Evolutionary conservation across 1,140 invertebrate genomes (phyloP).

Genomic region (Eulimnadia texana): DNA sequence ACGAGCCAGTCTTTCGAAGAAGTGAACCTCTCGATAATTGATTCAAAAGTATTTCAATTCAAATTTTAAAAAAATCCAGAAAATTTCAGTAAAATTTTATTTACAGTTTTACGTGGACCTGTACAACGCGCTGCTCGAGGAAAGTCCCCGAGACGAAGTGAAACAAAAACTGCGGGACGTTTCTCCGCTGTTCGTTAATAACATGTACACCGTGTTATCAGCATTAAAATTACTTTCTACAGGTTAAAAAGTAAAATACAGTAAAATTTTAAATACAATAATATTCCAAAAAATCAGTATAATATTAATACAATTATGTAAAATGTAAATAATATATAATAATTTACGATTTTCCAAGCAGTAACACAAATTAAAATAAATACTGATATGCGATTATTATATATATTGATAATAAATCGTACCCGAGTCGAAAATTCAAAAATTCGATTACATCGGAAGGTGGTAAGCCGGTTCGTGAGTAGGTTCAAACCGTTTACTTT

Average conservation of each 20-base stretch:
- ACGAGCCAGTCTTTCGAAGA: constrained; percentile 9
- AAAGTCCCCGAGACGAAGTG: neutral
- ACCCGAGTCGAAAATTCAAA: too few relatives aligned
- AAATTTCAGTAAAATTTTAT: neutral
- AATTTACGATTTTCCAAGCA: too few relatives aligned
- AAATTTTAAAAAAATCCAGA: neutral
- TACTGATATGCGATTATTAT: too few relatives aligned
- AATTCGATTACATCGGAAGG: too few relatives aligned
- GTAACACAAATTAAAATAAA: too few relatives aligned
- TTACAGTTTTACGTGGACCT: constrained; percentile 11
- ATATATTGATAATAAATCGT: too few relatives aligned
- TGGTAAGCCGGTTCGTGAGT: too few relatives aligned
- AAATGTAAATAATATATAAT: too few relatives aligned
- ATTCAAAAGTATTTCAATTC: neutral
- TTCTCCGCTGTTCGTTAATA: constrained; percentile 1
- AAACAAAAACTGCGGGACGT: neutral
- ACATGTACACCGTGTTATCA: constrained; percentile 11
- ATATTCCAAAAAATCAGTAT: too few relatives aligned
- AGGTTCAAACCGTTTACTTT: neutral
- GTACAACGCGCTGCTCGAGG: constrained; percentile 7
- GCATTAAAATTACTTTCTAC: constrained; percentile 2
- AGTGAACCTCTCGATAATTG: neutral
- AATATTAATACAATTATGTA: too few relatives aligned
- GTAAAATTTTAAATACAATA: too few relatives aligned
- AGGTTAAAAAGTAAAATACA: constrained; percentile 5